A percentile compares a stretch with the other conserved stretches of the same genome.
phyloP scores from a whole-genome alignment of 1,140 invertebrate genomes.

The Drosophila pachea region DNA sequence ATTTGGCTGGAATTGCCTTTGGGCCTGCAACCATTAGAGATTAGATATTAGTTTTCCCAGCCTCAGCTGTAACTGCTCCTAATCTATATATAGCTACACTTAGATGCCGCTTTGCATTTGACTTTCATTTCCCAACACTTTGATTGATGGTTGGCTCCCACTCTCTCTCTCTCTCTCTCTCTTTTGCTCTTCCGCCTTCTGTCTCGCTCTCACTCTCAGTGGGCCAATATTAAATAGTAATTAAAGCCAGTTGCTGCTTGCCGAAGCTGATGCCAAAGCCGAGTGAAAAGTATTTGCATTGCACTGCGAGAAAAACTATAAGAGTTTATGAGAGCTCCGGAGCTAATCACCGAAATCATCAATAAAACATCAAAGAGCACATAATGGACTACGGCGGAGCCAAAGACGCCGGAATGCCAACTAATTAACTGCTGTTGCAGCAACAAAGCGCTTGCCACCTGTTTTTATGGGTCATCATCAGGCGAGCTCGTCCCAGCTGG shows the following conservation, averaged over 20 bases:
- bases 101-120: neutral
- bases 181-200: neutral
- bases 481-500: conserved; percentile 4
- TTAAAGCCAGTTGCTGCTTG: conserved; percentile 36
- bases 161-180: neutral
- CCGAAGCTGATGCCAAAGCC: too few species aligned
- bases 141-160: conserved; percentile 12
- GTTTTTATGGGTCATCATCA: conserved; percentile 59
- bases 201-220: neutral
- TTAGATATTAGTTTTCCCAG: conserved; percentile 3
- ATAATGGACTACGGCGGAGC: neutral
- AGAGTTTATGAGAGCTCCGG: neutral
- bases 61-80: too few species aligned
- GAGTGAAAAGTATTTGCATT: conserved; percentile 47
- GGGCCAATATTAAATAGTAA: conserved; percentile 59
- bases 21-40: neutral
- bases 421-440: conserved; percentile 44
- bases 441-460: conserved; percentile 47
- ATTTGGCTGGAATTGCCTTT: neutral
- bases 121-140: neutral
- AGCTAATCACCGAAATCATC: conserved; percentile 67
- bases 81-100: neutral
- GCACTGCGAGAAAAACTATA: conserved; percentile 9
- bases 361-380: conserved; percentile 66
- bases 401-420: conserved; percentile 22